Base-by-base conservation (phyloP, 2,888 invertebrate species). In the Cephus sareptanus region DNA sequence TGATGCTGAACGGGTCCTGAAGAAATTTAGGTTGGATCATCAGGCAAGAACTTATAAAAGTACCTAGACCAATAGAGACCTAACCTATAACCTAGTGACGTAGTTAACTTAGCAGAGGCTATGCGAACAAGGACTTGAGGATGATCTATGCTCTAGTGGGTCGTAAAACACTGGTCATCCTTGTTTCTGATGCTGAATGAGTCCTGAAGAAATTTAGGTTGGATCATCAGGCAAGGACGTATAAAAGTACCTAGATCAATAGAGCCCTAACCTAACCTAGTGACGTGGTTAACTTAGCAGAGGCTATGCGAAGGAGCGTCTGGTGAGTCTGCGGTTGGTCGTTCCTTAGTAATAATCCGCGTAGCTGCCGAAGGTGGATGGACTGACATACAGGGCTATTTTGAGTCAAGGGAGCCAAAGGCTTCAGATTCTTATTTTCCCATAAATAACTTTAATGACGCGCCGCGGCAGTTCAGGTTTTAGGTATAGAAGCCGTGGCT, bases 371-470 rank as follows among this genome's bases (percentile, higher is more conserved):
- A 40, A 40, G 40, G 23, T 40, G 15, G 23, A 40, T 23, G 23
- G 40, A 40, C 40, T 11, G 35, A 35, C 35, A 12, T 35, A 1
- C 4, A 23, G 23, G 23, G 9, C 13, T 56, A 56, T 56, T 23
- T 15, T 23, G 15, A 56, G 75, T 69, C 73, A 79, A 82, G 84
- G 81, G 85, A 85, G 83, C 85, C 82, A 83, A 85, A 86, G 84
- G 85, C 84, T 85, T 86, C 84, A 86, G 86, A 88, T 89, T 88
- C 89, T 89, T 88, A 89, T 89, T 89, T 89, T 83, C 83, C 86
- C 89, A 89, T 89, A 89, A 89, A 89, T 89, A 89, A 89, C 88
- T 89, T 89, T 89, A 89, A 89, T 89, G 89, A 89, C 89, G 87
- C 87, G 83, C 86, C 85, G 84, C 87, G 87, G 87, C 88, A 86